phyloP scores from a whole-genome alignment of 2,888 invertebrate genomes.

The Diploptera punctata region DNA sequence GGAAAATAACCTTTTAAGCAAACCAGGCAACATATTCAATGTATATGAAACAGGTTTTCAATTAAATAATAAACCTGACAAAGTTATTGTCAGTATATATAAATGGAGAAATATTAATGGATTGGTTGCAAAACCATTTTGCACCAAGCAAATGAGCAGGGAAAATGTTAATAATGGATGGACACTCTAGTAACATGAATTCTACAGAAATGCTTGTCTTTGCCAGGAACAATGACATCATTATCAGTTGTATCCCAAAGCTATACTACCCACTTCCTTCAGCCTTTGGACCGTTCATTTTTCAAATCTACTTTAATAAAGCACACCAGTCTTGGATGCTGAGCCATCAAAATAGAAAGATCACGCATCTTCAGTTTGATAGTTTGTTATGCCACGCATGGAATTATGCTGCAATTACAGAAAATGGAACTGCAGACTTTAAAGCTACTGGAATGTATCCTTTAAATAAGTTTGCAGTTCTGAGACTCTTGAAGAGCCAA shows the following conservation, averaged over 20 bases:
- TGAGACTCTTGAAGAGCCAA: no score
- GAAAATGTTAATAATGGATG: neutral
- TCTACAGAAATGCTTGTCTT: neutral
- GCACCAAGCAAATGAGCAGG: neutral
- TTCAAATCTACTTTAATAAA: neutral
- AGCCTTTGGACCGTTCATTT: neutral
- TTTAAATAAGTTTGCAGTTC: neutral
- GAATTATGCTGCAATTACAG: neutral
- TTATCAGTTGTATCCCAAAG: neutral
- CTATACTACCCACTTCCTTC: neutral
- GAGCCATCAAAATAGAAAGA: neutral
- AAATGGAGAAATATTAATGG: neutral
- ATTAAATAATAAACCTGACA: neutral
- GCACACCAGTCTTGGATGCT: neutral
- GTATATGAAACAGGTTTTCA: neutral
- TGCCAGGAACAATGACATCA: neutral
- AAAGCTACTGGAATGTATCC: neutral
- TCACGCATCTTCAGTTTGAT: neutral
- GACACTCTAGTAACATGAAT: neutral
- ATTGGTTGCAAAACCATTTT: neutral
- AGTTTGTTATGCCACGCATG: neutral
- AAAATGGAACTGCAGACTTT: neutral
- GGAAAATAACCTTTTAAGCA: neutral
- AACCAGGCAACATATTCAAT: neutral
- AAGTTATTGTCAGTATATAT: neutral